Evolutionary conservation across 2,113 vertebrate species (phyloP), one percentile per base, ranked within the genome.

Genomic region (Pyrgilauda ruficollis): DNA sequence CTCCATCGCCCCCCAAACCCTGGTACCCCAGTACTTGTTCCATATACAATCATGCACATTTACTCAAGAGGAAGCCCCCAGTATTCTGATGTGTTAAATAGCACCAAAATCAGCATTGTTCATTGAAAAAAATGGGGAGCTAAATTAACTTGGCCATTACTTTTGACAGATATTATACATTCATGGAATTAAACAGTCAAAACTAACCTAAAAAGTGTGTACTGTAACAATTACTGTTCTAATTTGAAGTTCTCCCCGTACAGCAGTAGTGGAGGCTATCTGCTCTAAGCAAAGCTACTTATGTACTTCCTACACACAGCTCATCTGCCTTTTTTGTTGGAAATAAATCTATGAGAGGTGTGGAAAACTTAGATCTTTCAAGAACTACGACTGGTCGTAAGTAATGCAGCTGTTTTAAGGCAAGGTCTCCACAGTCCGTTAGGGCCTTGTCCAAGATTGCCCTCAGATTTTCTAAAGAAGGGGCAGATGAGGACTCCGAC

Each of bases 331-430:
- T 99, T 96, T 99, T 99, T 92, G 98, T 97, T 90, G 99, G 98
- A 97, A 99, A 99, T 94, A 99, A 98, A 82, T 98, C 98, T 94
- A 99, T 98, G 95, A 98, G 97, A 59, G 98, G 97, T 59, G 98
- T 97, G 89, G 98, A 98, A 97, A 98, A 99, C 94, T 99, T 98
- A 26, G 99, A 99, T 97, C 99, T 98, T 96, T 99, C 99, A 77
- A 99, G 98, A 91, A 99, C 99, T 87, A 99, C 99, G 72, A 99
- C 99, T 20, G 99, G 99, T 94, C 98, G 98, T 97, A 99, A 98
- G 97, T 99, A 99, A 98, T 99, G 99, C 92, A 99, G 99, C 96
- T 99, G 99, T 97, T 99, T 99, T 97, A 99, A 99, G 97, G 99
- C 99, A 97, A 99, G 98, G 96, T 99, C 99, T 92, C 99, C 99